A percentile compares a stretch with the other conserved stretches of the same genome.
Conservation (phyloP, 2,888 invertebrate species). For the Hanleya hanleyi region DNA sequence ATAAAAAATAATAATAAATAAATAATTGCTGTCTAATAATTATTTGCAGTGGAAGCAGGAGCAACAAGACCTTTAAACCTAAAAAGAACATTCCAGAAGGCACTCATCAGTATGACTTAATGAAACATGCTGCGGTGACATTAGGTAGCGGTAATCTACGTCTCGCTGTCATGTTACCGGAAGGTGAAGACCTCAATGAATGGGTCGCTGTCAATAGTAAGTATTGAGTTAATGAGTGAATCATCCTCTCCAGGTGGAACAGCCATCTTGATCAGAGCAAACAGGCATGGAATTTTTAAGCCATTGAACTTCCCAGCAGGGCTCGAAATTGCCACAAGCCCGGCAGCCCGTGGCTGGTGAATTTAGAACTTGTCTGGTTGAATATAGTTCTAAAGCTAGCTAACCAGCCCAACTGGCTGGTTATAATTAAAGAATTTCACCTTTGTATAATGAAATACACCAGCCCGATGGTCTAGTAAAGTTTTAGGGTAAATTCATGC, state of each 20-base stretch:
- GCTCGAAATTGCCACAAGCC: too few species aligned
- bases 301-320: too few species aligned
- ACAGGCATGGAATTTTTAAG: not conserved
- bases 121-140: slow-evolving; percentile 95
- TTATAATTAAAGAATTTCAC: too few species aligned
- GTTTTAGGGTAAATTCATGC: too few species aligned
- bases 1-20: too few species aligned
- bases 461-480: too few species aligned
- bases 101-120: slow-evolving; percentile 98
- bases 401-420: too few species aligned
- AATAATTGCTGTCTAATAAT: too few species aligned
- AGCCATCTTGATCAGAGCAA: not conserved
- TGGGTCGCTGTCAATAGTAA: slow-evolving; percentile 99
- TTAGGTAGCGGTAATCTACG: slow-evolving; percentile 97
- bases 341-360: too few species aligned
- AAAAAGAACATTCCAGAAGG: slow-evolving; percentile 99
- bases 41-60: slow-evolving; percentile 63
- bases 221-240: slow-evolving; percentile 72
- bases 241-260: not conserved
- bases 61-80: slow-evolving; percentile 94
- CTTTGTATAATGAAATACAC: too few species aligned
- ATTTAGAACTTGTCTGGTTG: too few species aligned
- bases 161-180: slow-evolving; percentile 96
- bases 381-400: too few species aligned
- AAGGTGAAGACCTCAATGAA: slow-evolving; percentile 99